A percentile compares a stretch with the other conserved stretches of the same genome.
Conservation (phyloP, 2,888 invertebrate genomes). For the Diaperis boleti region DNA sequence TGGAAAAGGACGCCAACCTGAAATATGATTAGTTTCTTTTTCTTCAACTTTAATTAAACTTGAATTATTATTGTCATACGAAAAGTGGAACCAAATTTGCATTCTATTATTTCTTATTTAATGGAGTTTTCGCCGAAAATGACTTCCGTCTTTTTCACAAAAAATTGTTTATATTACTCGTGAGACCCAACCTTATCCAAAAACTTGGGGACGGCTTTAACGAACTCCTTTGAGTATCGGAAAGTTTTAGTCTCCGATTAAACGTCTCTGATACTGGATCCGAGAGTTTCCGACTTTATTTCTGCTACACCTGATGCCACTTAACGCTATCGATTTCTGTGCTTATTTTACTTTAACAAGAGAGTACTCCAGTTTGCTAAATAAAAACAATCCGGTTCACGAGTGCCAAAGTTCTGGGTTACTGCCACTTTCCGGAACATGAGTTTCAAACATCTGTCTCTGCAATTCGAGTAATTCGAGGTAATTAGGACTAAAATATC, state of each 20-base stretch:
- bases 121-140: not conserved
- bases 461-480: not conserved
- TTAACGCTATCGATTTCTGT: slow-evolving; percentile 17
- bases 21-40: slow-evolving; percentile 10
- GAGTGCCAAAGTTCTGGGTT: not conserved
- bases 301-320: slow-evolving; percentile 28
- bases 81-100: slow-evolving; percentile 10
- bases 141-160: not conserved
- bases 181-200: slow-evolving; percentile 5
- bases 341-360: not conserved
- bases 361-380: not conserved
- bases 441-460: not conserved
- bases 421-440: not conserved
- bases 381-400: not conserved
- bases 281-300: slow-evolving; percentile 19
- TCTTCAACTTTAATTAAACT: slow-evolving; percentile 9
- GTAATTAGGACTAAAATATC: not conserved
- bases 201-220: slow-evolving; percentile 22
- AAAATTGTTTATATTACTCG: slow-evolving; percentile 11
- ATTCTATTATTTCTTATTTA: slow-evolving; percentile 9
- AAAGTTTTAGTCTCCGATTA: slow-evolving; percentile 25
- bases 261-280: slow-evolving; percentile 3
- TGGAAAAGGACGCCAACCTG: not conserved
- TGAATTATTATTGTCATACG: slow-evolving; percentile 17
- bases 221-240: slow-evolving; percentile 27